Percentiles rank a stretch among this genome's conserved stretches.
Conservation (phyloP, 2,888 invertebrate genomes). For the Panorpa germanica region DNA sequence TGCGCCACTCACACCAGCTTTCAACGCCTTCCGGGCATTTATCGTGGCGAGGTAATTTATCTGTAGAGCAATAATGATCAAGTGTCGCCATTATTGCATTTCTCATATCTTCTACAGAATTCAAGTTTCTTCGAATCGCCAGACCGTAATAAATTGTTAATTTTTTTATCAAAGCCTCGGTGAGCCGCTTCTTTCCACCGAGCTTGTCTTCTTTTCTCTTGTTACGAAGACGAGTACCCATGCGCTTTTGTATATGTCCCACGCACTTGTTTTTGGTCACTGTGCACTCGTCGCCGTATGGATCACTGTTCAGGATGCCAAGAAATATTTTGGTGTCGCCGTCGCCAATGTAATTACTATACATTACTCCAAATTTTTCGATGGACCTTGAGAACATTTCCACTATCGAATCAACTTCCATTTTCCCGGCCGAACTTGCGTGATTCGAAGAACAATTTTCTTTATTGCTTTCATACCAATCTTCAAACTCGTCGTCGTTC, state of each 20-base stretch:
- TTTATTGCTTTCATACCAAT: constrained; percentile 13
- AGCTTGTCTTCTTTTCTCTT: constrained; percentile 10
- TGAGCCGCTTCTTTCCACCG: constrained; percentile 12
- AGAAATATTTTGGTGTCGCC: no score
- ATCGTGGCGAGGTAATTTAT: constrained; percentile 13
- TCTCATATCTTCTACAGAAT: constrained; percentile 16
- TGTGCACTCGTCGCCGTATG: constrained; percentile 11
- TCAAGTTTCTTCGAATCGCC: constrained; percentile 15
- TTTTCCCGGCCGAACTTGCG: constrained; percentile 8
- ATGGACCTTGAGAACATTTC: no score
- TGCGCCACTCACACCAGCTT: constrained; percentile 6
- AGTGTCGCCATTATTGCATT: constrained; percentile 17
- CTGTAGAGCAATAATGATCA: constrained; percentile 16
- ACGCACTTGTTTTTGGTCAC: constrained; percentile 13
- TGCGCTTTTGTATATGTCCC: constrained; percentile 13
- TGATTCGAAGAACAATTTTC: constrained; percentile 11
- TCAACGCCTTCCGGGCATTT: constrained; percentile 1
- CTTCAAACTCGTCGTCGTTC: constrained; percentile 10
- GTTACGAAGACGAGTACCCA: constrained; percentile 13
- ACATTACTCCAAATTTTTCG: no score
- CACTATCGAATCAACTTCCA: no score
- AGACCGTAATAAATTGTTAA: constrained; percentile 17
- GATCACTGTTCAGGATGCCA: no score
- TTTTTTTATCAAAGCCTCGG: constrained; percentile 16
- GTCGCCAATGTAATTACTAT: no score